phyloP scores from a whole-genome alignment of 2,888 invertebrate species.

The Emmelina monodactyla region DNA sequence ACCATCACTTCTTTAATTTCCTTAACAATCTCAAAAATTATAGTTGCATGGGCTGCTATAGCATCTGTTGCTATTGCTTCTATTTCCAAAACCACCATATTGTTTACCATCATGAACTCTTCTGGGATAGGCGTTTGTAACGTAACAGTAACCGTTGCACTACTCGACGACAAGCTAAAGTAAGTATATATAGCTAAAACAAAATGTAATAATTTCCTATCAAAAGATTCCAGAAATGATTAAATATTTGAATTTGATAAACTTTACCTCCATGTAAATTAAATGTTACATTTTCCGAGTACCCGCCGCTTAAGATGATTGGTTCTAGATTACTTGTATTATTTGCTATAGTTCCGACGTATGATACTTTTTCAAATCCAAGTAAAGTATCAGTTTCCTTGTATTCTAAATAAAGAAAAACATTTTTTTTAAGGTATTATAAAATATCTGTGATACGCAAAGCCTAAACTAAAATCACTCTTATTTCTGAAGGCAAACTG shows the following conservation, averaged over 20 bases:
- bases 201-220: neutral
- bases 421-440: no score
- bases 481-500: no score
- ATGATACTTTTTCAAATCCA: slow-evolving; percentile 21
- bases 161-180: slow-evolving; percentile 13
- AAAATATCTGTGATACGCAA: no score
- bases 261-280: slow-evolving; percentile 18
- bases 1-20: slow-evolving; percentile 5
- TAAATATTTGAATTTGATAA: neutral
- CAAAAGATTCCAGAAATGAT: no score
- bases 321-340: slow-evolving; percentile 15
- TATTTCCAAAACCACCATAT: slow-evolving; percentile 20
- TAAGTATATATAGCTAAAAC: slow-evolving; percentile 4
- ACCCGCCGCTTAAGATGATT: slow-evolving; percentile 22
- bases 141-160: slow-evolving; percentile 11
- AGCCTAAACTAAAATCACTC: no score
- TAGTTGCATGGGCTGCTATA: slow-evolving; percentile 20
- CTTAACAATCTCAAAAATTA: slow-evolving; percentile 19
- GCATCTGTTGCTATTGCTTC: slow-evolving; percentile 20
- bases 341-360: slow-evolving; percentile 21
- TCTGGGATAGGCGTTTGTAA: slow-evolving; percentile 19
- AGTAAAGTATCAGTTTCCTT: slow-evolving; percentile 12
- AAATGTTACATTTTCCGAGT: slow-evolving; percentile 14
- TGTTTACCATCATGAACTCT: slow-evolving; percentile 18
- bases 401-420: slow-evolving; percentile 15